These are phyloP conservation scores for Paguma larvata DNA, from an alignment of 2,797 vertebrate species.

Conservation along the genomic window DNA sequence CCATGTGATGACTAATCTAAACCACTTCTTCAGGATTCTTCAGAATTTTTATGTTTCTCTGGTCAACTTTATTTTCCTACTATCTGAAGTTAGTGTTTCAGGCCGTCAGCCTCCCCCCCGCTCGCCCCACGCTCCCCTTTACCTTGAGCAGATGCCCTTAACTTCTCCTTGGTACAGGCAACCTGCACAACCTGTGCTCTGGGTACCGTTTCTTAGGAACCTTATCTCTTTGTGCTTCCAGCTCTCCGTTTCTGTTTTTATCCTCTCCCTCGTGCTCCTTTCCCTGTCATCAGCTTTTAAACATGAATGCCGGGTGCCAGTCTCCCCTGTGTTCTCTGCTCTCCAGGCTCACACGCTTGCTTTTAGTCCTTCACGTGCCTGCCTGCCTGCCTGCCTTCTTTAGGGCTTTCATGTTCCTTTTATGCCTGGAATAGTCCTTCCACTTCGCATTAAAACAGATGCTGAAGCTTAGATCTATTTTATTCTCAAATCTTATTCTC, in stretches of 20 bases:
- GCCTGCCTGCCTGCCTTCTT: background rate
- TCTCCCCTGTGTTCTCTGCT: background rate
- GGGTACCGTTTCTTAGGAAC: background rate
- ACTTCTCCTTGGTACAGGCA: background rate
- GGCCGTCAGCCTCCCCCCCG: background rate
- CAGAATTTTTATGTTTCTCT: constrained; percentile 43
- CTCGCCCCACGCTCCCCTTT: background rate
- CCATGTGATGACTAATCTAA: constrained; percentile 46
- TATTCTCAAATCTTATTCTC: background rate
- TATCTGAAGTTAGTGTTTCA: constrained; percentile 18
- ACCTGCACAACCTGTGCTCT: background rate
- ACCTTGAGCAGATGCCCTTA: background rate
- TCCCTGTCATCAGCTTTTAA: background rate
- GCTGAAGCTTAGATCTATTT: background rate
- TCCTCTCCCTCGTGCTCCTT: background rate
- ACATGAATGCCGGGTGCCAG: background rate
- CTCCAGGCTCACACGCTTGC: background rate
- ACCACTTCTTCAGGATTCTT: background rate
- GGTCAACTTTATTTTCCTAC: background rate
- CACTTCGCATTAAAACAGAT: background rate
- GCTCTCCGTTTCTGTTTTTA: background rate
- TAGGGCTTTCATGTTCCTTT: background rate
- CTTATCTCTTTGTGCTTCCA: background rate
- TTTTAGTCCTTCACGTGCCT: background rate
- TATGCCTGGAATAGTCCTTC: background rate